Base-by-base conservation (phyloP, 2,888 invertebrate species). In the Gymnosoma rotundatum region DNA sequence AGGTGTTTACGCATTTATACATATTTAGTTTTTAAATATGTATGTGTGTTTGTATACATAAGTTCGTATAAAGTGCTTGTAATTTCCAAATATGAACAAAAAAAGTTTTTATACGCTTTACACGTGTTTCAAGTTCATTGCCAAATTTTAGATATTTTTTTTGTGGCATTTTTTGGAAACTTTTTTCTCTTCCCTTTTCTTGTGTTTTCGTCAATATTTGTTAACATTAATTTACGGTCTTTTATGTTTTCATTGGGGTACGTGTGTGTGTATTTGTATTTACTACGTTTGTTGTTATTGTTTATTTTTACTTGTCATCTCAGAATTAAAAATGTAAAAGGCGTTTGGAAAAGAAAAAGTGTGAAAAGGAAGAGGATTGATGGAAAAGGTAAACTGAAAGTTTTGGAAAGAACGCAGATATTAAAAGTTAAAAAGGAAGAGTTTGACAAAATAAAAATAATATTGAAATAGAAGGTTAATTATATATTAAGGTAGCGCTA, bases 71-170 rank as follows among this genome's bases (percentile, higher is more conserved):
- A 32, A 20, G 45, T 6, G 50, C 38, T 48, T 64, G 63, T 69
- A 73, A 66, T 72, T 54, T 78, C n/a, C 38, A 67, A 61, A 36
- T 42, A 42, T 7, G 10, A 42, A 4, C n/a, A n/a, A 20, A 64
- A 16, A 69, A 69, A 67, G 67, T 63, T 78, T 76, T 74, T 76
- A 83, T 73, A 73, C 83, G 25, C 70, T 73, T 69, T 81, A 87
- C 86, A 83, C 86, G 86, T 86, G 86, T 90, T 90, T 90, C 90
- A 90, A 90, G 90, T 90, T 90, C 90, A 90, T 90, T 90, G 90
- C 89, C 90, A 90, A 90, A 88, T 81, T 87, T 87, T 87, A 38
- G 76, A 25, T 63, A 9, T 54, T 78, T 84, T 76, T 79, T 32
- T 36, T 61, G 61, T 66, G 42, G 25, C 18, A 38, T 69, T 52